Evolutionary conservation across 2,888 invertebrate genomes (phyloP).

Genomic region (Sminthurides aquaticus): DNA sequence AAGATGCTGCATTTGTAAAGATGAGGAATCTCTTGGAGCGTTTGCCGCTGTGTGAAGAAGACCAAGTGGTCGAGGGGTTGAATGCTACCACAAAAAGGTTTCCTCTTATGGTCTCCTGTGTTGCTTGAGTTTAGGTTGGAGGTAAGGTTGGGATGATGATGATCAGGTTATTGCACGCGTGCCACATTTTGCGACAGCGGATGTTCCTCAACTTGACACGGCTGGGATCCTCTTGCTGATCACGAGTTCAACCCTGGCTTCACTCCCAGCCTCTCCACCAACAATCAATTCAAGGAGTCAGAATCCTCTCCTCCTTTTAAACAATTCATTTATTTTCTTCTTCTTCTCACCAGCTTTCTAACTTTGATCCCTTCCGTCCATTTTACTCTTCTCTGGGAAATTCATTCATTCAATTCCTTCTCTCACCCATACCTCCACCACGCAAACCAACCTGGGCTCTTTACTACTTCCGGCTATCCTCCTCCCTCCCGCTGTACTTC

Average conservation of each 20-base stretch:
- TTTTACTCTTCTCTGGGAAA: background rate
- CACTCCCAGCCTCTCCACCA: background rate
- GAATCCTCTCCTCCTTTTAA: background rate
- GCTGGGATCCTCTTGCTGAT: background rate
- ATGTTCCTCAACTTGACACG: background rate
- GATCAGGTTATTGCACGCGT: conserved; percentile 9
- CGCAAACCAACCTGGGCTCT: too few relatives aligned
- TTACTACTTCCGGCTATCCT: too few relatives aligned
- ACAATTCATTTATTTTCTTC: background rate
- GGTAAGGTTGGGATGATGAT: background rate
- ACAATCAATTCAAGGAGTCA: too few relatives aligned
- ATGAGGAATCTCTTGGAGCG: too few relatives aligned
- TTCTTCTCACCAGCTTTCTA: too few relatives aligned
- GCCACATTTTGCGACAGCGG: background rate
- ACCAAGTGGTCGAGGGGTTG: background rate
- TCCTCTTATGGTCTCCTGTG: too few relatives aligned
- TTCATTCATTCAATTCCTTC: too few relatives aligned
- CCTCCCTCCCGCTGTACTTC: too few relatives aligned
- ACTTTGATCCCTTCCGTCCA: background rate
- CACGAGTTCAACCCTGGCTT: background rate
- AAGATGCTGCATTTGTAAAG: too few relatives aligned
- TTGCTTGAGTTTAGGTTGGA: too few relatives aligned
- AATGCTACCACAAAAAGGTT: background rate
- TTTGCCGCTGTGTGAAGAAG: too few relatives aligned
- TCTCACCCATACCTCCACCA: too few relatives aligned